A percentile compares a stretch with the other conserved stretches of the same genome.
Conservation (phyloP, 2,888 invertebrate species). For the Amiota minor region DNA sequence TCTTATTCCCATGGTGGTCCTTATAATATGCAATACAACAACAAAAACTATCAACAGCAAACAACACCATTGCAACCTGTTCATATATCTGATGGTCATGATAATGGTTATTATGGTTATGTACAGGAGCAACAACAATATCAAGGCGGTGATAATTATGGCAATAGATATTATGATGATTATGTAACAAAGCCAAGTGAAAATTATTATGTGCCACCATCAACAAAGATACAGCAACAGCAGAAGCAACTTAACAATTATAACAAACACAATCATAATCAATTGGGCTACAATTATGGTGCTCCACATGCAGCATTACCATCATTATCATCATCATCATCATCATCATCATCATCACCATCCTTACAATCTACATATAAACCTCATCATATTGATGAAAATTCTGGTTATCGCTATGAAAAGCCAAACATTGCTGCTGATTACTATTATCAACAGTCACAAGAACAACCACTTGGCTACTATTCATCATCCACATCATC, state of each 20-base stretch:
- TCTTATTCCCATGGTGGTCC: not conserved
- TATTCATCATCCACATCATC: not conserved
- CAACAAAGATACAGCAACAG: not conserved
- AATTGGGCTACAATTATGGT: slow-evolving; percentile 1
- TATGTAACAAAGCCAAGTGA: slow-evolving; percentile 15
- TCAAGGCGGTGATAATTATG: not conserved
- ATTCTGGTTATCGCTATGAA: slow-evolving; percentile 6
- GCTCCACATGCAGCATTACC: not conserved
- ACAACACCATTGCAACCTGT: no score
- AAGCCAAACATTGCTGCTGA: not conserved
- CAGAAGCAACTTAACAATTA: not conserved
- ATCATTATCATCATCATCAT: no score
- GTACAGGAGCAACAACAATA: not conserved
- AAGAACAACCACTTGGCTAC: no score
- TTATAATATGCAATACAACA: slow-evolving; percentile 1
- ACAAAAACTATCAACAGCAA: slow-evolving; percentile 2
- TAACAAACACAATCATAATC: not conserved
- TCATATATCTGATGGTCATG: not conserved
- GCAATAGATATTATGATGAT: not conserved
- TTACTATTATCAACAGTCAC: not conserved
- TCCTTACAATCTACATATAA: no score
- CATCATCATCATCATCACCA: no score
- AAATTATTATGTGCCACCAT: slow-evolving; percentile 20
- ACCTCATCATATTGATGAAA: no score
- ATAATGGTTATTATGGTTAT: not conserved